Evolutionary conservation across 2,888 invertebrate genomes (phyloP).

Genomic region (Leptopilina syphax): DNA sequence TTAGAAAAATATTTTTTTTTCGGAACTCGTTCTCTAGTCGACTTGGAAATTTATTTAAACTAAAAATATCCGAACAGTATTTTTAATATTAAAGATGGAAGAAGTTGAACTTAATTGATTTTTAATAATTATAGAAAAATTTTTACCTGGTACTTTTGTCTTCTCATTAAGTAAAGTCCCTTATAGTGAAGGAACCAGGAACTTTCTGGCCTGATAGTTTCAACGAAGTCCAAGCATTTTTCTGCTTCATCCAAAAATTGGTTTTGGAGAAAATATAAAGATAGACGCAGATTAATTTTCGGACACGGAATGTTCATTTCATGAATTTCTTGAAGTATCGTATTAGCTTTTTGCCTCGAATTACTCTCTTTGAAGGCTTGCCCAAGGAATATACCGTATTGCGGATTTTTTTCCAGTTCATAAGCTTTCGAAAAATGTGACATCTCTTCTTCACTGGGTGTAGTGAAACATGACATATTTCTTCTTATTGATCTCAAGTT

Average conservation of each 20-base stretch:
- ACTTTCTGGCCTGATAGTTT: background rate
- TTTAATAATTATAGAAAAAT: too few species aligned
- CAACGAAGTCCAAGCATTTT: conserved; percentile 10
- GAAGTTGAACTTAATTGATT: too few species aligned
- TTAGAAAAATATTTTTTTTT: too few species aligned
- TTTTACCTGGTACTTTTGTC: background rate
- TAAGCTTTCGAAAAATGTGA: background rate
- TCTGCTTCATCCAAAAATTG: background rate
- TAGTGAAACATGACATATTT: background rate
- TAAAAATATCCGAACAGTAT: too few species aligned
- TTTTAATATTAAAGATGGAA: too few species aligned
- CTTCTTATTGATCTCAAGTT: background rate
- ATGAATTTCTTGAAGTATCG: background rate
- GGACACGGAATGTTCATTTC: background rate
- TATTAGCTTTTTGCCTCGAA: background rate
- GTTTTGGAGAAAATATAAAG: background rate
- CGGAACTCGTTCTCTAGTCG: too few species aligned
- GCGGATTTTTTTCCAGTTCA: background rate
- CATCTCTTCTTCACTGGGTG: background rate
- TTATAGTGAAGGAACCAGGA: background rate
- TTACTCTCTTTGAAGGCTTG: background rate
- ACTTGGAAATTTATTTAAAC: too few species aligned
- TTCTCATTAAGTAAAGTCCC: conserved; percentile 8
- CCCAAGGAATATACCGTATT: background rate
- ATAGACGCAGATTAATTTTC: background rate